Percentiles rank a stretch among this genome's conserved stretches.
These are phyloP conservation scores for Calameuta pallipes DNA, from an alignment of 2,888 invertebrate genomes.

Conservation along the genomic window DNA sequence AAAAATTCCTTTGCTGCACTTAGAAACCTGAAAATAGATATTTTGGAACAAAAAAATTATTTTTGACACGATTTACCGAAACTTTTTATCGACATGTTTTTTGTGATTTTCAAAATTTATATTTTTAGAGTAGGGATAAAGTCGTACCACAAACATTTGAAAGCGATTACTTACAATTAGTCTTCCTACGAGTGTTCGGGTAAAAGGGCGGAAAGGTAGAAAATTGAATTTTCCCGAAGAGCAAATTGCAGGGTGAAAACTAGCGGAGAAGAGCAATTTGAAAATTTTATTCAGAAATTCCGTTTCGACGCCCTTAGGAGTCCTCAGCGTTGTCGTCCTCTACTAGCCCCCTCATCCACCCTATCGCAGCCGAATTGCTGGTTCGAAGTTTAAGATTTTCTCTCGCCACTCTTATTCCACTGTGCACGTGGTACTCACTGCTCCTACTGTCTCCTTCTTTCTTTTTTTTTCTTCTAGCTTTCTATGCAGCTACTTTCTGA, in stretches of 20 bases:
- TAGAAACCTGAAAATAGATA: background rate
- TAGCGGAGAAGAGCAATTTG: slow-evolving; percentile 14
- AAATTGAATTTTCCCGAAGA: background rate
- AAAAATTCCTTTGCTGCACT: background rate
- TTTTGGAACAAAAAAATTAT: background rate
- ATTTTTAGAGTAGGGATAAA: slow-evolving; percentile 4
- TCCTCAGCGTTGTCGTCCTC: slow-evolving; percentile 7
- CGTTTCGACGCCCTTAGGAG: slow-evolving; percentile 14
- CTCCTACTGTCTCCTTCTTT: slow-evolving; percentile 26
- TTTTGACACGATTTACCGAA: background rate
- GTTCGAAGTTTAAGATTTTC: slow-evolving; percentile 63
- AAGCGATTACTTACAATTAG: background rate
- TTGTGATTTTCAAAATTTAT: too few relatives aligned
- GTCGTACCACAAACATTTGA: background rate
- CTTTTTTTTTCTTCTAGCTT: slow-evolving; percentile 25
- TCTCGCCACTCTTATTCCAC: slow-evolving; percentile 35
- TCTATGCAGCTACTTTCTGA: slow-evolving; percentile 41
- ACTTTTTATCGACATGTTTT: too few relatives aligned
- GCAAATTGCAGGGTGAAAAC: slow-evolving; percentile 4
- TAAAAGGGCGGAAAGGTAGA: background rate
- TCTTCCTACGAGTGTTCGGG: background rate
- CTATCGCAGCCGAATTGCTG: slow-evolving; percentile 49
- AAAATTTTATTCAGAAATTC: slow-evolving; percentile 32
- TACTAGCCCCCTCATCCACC: slow-evolving; percentile 1
- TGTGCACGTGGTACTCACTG: slow-evolving; percentile 19